Evolutionary conservation across 2,888 invertebrate genomes (phyloP), one percentile per base, ranked within the genome.

Genomic region (Agonopterix heracliana): DNA sequence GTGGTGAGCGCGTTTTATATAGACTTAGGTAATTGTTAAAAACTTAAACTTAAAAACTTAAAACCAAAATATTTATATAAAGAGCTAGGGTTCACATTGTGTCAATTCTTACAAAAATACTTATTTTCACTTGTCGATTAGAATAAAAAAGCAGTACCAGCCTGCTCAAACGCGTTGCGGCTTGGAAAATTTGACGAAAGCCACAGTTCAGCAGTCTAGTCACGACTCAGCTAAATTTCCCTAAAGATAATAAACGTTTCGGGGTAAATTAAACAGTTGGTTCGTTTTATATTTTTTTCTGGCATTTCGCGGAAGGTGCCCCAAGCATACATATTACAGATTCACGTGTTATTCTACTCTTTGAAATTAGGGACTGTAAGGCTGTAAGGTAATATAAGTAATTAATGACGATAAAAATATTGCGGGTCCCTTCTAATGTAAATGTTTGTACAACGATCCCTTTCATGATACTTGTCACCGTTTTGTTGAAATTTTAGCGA

Each of bases 181-280:
- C 55, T 53, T 46, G 48, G 49, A 46, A 44, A 51, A 60, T 72
- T 71, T 71, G 74, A 77, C 68, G 77, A 71, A 79, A 76, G 67
- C 70, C 65, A 64, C 62, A 62, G 62, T 67, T 68, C 63, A 57
- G 60, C 63, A 79, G 66, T 71, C 78, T 49, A 61, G 80, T 75
- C 83, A 83, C 83, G 83, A 69, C 66, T 71, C 65, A 58, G 74
- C 68, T 74, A 74, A 81, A 82, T 83, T 81, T 81, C 78, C 81
- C 81, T 75, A 77, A 84, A 81, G 81, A 81, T 82, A 82, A 83
- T 80, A 81, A 81, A 81, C 75, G 78, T 75, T 71, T 74, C 68
- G 62, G 74, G 73, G 68, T 72, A 78, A 83, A 81, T 82, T 79
- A 81, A 81, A 81, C 80, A 75, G 74, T 74, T 75, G 74, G 75